Evolutionary conservation across 1,140 invertebrate genomes (phyloP), one percentile per base, ranked within the genome.

Genomic region (Acromyrmex heyeri): DNA sequence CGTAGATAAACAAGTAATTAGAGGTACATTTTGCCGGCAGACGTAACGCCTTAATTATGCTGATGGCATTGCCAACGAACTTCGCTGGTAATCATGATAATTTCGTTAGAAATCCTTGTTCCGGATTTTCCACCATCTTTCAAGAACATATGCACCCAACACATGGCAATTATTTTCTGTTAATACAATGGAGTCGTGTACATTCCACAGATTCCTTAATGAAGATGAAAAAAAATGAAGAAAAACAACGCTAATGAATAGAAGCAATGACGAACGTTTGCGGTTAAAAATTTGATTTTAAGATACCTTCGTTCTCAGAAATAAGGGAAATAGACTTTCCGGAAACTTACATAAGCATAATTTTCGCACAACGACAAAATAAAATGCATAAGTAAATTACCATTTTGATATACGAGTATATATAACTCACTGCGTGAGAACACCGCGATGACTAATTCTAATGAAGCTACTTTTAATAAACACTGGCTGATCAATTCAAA

Each of bases 1-100:
- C 64, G 50, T 70, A 70, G 78, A 75, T 83, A 73, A 83, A 75
- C 79, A 61, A 61, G 79, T 83, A 83, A 83, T 83, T 83, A 83
- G 57, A 83, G 78, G 30, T 70, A 10, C 78, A 30, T 70, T 78
- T 81, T 70, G 24, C 78, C 78, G 65, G 65, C 78, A 81, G 67
- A 83, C 69, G 55, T 34, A 83, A 83, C 38, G 78, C 65, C 34
- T 83, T 83, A 83, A 83, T 83, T 83, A 83, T 44, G 18, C 18
- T n/a, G 34, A 16, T 14, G 24, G 67, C 62, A 55, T 65, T 30
- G 21, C 21, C 53, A 30, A 27, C 69, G 24, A 34, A 24, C 16
- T 21, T 38, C 12, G 30, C 21, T 44, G 24, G 18, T 44, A 53
- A 70, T 70, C 50, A 70, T 27, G 79, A 61, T 34, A 30, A 83